Percentiles rank a stretch among this genome's conserved stretches.
phyloP scores from a whole-genome alignment of 2,888 invertebrate species.

The Drosophila incognita region DNA sequence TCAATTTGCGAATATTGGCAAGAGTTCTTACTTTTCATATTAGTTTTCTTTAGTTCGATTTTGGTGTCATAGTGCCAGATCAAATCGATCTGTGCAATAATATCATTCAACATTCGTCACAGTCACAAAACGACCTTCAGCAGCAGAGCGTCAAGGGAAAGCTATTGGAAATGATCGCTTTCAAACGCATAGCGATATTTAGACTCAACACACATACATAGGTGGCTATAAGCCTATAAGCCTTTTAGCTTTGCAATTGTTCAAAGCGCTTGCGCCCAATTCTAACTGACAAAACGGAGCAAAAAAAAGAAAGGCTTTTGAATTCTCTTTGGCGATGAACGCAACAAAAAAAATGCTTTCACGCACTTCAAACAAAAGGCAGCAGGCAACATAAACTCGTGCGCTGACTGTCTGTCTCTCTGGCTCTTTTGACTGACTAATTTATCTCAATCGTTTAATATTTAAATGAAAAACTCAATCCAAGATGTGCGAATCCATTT shows the following conservation, averaged over 20 bases:
- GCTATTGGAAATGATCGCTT: conserved; percentile 55
- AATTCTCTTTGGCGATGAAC: conserved; percentile 29
- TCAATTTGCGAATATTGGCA: conserved; percentile 9
- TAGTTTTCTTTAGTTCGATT: conserved; percentile 14
- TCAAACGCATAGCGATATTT: conserved; percentile 19
- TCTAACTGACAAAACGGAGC: conserved; percentile 69
- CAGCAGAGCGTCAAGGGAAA: conserved; percentile 57
- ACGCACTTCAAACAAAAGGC: conserved; percentile 54
- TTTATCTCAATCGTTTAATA: conserved; percentile 75
- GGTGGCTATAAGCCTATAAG: conserved; percentile 62
- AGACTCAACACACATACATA: conserved; percentile 20
- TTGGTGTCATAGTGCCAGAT: conserved; percentile 25
- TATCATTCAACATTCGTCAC: conserved; percentile 32
- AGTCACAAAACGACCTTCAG: conserved; percentile 66
- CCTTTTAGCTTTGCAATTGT: conserved; percentile 78
- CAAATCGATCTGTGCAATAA: conserved; percentile 51
- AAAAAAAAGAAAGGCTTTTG: conserved; percentile 71
- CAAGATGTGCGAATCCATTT: conserved; percentile 42
- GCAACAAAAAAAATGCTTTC: conserved; percentile 64
- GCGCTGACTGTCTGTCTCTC: conserved; percentile 11
- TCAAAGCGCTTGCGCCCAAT: conserved; percentile 66
- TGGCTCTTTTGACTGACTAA: conserved; percentile 43
- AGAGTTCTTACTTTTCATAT: conserved; percentile 13
- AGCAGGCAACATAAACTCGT: conserved; percentile 11
- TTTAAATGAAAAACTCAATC: conserved; percentile 70